Evolutionary conservation across 2,113 vertebrate genomes (phyloP), one percentile per base, ranked within the genome.

Genomic region (Anarrhichthys ocellatus): DNA sequence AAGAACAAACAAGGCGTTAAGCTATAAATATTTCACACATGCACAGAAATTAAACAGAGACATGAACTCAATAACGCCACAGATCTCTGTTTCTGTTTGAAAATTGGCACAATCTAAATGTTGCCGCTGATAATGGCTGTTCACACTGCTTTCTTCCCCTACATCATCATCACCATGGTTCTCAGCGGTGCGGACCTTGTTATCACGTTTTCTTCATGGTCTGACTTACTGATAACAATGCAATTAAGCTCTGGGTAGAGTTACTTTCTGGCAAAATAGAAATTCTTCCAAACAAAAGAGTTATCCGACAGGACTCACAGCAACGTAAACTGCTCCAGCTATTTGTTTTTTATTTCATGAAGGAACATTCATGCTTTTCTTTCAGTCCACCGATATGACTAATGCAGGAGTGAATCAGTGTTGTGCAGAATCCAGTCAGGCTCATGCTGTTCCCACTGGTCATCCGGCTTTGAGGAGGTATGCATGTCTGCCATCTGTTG

Each of bases 401-500:
- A 90, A 92, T 71, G 68, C 46, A 24, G 85, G 56, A 76, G 80
- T 92, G 92, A 93, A 92, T 90, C 90, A 92, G 74, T 63, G 85
- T 64, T 89, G 62, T 73, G 88, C 81, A 87, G 87, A 79, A 68
- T 67, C 79, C 72, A 87, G 81, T 81, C 58, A 88, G 87, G 67
- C 86, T 87, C 88, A 87, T 78, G 83, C 89, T 91, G 90, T 86
- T 91, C 86, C 76, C 81, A 69, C 73, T 73, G 75, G 80, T 92
- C 87, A 78, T 73, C 76, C 42, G 32, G 77, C 85, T 88, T 73
- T 70, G 58, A 88, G 88, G 88, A 88, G 81, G 84, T 89, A 85
- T 79, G 68, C 84, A 90, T 80, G 76, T 85, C 85, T 85, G 72
- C 92, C 91, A 92, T 93, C 93, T 93, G 92, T 86, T 94, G 91